Evolutionary conservation across 1,140 invertebrate species (phyloP).

Genomic region (Aradophagus sp.): DNA sequence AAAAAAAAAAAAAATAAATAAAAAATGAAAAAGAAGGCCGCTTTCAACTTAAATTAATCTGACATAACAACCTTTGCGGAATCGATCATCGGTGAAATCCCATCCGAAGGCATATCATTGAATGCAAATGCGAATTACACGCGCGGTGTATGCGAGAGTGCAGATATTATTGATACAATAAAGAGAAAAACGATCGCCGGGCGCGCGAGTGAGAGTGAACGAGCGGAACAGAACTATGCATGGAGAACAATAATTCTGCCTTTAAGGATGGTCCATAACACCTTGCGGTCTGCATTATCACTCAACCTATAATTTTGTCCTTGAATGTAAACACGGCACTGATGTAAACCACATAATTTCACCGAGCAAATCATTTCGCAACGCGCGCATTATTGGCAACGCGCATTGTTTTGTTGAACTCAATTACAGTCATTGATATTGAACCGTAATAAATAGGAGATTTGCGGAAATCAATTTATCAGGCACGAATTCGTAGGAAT

Average conservation of each 20-base stretch:
- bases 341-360: conserved; percentile 60
- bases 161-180: conserved; percentile 54
- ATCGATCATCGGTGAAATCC: conserved; percentile 47
- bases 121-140: conserved; percentile 52
- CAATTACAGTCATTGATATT: conserved; percentile 45
- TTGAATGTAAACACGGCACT: conserved; percentile 56
- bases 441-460: conserved; percentile 49
- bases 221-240: no score
- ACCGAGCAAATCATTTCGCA: conserved; percentile 55
- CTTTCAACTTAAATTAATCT: conserved; percentile 41
- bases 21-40: no score
- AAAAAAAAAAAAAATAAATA: no score
- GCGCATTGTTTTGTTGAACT: conserved; percentile 43
- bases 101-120: conserved; percentile 44
- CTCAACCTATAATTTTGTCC: conserved; percentile 59
- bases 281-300: conserved; percentile 60
- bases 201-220: conserved; percentile 24
- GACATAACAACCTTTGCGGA: conserved; percentile 49
- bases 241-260: conserved; percentile 53
- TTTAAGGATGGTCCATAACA: conserved; percentile 57
- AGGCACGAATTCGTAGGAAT: conserved; percentile 3
- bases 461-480: conserved; percentile 42
- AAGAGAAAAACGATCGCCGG: conserved; percentile 39
- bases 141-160: conserved; percentile 15
- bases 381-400: conserved; percentile 50